Conservation (phyloP, 2,113 vertebrate genomes). For the Sander lucioperca region DNA sequence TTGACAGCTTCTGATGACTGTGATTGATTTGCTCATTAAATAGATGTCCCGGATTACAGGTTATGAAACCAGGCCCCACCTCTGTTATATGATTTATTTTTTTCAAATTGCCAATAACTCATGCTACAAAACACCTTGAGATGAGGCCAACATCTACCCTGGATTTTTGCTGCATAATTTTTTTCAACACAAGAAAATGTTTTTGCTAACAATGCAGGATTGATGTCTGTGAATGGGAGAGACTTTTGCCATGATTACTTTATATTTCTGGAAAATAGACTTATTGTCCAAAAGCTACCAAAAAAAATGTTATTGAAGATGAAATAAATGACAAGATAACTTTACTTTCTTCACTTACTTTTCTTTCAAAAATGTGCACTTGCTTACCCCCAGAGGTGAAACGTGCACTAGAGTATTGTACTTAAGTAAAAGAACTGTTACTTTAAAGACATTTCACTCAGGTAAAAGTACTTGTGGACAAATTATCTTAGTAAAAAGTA, state of each 20-base stretch:
- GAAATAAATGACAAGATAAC: background rate
- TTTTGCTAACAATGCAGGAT: background rate
- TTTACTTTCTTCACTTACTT: background rate
- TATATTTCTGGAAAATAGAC: background rate
- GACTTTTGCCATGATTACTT: background rate
- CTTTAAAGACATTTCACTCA: no score
- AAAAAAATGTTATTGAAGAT: background rate
- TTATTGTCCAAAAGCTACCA: background rate
- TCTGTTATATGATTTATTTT: background rate
- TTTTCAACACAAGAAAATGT: background rate
- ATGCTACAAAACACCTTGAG: background rate
- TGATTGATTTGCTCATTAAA: conserved; percentile 19
- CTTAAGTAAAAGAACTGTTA: no score
- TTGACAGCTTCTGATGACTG: background rate
- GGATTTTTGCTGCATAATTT: background rate
- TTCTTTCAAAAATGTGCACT: background rate
- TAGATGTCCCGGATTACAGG: background rate
- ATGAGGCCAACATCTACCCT: background rate
- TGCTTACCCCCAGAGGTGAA: background rate
- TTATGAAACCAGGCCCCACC: background rate
- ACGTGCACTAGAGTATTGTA: no score
- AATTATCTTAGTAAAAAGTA: no score
- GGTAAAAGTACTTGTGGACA: no score
- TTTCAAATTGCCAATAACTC: background rate
- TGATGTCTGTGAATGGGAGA: background rate